Percentiles rank a stretch among this genome's conserved stretches.
These are phyloP conservation scores for Callionymus lyra DNA, from an alignment of 2,113 vertebrate species.

Conservation along the genomic window DNA sequence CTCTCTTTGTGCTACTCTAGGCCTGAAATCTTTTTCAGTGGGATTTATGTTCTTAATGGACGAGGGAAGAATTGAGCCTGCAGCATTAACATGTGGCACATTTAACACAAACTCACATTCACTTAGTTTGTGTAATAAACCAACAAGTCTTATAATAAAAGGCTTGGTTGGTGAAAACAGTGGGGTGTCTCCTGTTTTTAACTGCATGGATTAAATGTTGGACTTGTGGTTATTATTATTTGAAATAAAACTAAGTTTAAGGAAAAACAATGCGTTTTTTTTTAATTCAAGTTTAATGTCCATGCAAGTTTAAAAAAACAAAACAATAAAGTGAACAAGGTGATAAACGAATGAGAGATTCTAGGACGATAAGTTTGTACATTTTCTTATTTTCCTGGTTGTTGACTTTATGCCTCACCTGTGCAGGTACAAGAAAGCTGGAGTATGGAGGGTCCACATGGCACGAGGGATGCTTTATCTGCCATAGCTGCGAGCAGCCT, in stretches of 20 bases:
- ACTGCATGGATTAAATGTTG: too few species aligned
- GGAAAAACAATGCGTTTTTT: slow-evolving; percentile 21
- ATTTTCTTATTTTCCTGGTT: not conserved
- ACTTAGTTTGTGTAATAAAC: slow-evolving; percentile 13
- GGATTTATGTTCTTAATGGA: slow-evolving; percentile 16
- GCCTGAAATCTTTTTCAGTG: slow-evolving; percentile 8
- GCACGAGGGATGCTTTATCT: slow-evolving; percentile 94
- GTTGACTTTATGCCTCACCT: not conserved
- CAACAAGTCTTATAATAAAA: slow-evolving; percentile 36
- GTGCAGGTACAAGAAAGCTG: slow-evolving; percentile 86
- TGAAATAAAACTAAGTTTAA: slow-evolving; percentile 27
- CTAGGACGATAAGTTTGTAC: not conserved
- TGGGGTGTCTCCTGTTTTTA: too few species aligned
- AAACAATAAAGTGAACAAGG: too few species aligned
- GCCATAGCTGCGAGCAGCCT: slow-evolving; percentile 92
- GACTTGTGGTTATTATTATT: slow-evolving; percentile 25
- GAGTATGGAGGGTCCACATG: slow-evolving; percentile 93
- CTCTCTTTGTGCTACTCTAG: slow-evolving; percentile 2
- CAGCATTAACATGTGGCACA: slow-evolving; percentile 11
- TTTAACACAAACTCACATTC: too few species aligned
- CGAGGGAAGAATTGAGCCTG: slow-evolving; percentile 13
- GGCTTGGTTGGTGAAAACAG: not conserved
- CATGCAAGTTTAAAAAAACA: slow-evolving; percentile 19
- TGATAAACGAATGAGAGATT: too few species aligned
- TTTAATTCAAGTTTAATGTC: too few species aligned